These are phyloP conservation scores for Coendou prehensilis DNA, from an alignment of 2,797 vertebrate species.

Conservation along the genomic window DNA sequence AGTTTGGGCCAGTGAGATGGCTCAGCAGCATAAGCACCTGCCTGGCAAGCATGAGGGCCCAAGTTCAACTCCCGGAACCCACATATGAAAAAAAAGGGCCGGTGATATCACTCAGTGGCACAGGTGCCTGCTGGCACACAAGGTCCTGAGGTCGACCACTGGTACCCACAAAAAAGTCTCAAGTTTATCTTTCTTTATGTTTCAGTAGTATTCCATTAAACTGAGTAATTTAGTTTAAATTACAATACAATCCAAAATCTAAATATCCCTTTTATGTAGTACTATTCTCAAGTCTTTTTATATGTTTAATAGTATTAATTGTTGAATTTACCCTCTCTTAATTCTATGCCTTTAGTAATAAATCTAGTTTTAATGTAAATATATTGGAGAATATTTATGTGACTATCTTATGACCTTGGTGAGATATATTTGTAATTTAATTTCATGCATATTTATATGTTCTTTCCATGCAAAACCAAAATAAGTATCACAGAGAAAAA, in stretches of 20 bases:
- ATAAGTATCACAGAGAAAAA: neutral
- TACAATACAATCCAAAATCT: neutral
- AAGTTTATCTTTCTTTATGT: no score
- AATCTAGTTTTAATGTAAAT: neutral
- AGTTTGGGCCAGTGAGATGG: no score
- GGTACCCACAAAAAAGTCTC: no score
- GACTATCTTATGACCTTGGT: neutral
- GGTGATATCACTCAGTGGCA: no score
- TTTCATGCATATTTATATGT: neutral
- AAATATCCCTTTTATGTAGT: neutral
- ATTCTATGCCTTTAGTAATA: neutral
- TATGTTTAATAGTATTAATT: neutral
- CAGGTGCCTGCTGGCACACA: no score
- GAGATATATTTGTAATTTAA: neutral
- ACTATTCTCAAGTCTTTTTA: neutral
- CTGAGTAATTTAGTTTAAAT: neutral
- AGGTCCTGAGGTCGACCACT: no score
- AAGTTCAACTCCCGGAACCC: no score
- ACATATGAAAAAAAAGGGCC: no score
- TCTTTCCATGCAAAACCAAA: neutral
- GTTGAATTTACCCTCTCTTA: neutral
- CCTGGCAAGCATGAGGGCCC: no score
- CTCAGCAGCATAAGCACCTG: no score
- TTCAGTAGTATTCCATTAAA: no score
- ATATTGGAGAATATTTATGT: neutral